Base-by-base conservation (phyloP, 2,888 invertebrate species). In the Meteorus cinctellus region DNA sequence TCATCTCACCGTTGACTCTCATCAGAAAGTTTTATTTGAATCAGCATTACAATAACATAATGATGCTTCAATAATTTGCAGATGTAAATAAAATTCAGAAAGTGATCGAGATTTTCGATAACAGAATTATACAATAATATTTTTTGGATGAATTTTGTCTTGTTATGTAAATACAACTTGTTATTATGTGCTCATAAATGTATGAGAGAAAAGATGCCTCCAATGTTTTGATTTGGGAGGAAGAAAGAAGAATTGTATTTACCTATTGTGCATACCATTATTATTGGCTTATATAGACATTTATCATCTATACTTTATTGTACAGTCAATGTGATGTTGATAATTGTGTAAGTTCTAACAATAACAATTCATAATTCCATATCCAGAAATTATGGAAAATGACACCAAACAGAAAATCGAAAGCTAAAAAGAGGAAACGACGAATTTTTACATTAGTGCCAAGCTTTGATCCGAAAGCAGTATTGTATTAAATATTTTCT, bases 101-200 rank as follows among this genome's bases (percentile, higher is more conserved):
- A 55, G 4, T n/a, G n/a, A 48, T 55, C n/a, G 10, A 4, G 8
- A 19, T 55, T 55, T 55, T 8, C 55, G 8, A 55, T 55, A 55
- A 55, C 8, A 55, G 19, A 55, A 19, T 55, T 55, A 24, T 55
- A 19, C 24, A 55, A 55, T 48, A 48, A 48, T 55, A 55, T 55
- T 55, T 55, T 55, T 55, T 24, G 24, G 19, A 55, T 19, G n/a
- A 55, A 55, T 19, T 19, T 55, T 55, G n/a, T 55, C 55, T 55
- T 55, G 55, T 55, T 55, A 55, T 55, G 55, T 55, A 55, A 48
- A 48, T 55, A 55, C n/a, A 55, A 19, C 55, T 19, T 19, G 55
- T 55, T 55, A n/a, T 41, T 41, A 24, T 24, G 8, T 55, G 19
- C 55, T 19, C 55, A 55, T 55, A 24, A 24, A 55, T 55, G n/a